Conservation (phyloP, 1,140 invertebrate species). For the Maniola jurtina region DNA sequence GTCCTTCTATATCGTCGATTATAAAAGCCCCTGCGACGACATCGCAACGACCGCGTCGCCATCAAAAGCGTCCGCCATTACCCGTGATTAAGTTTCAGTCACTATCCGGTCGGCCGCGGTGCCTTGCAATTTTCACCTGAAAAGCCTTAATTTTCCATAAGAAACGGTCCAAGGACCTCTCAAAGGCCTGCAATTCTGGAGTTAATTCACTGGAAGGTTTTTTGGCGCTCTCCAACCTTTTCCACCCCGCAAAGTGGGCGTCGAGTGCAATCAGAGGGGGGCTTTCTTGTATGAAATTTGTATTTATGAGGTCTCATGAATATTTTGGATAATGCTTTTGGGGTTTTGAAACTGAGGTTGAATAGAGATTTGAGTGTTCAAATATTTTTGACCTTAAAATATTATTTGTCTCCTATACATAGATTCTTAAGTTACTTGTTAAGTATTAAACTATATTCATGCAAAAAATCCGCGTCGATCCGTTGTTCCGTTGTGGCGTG, state of each 20-base stretch:
- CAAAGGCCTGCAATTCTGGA: constrained; percentile 42
- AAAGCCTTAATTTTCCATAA: constrained; percentile 62
- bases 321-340: background rate
- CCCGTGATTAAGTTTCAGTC: constrained; percentile 55
- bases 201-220: constrained; percentile 45
- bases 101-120: constrained; percentile 43
- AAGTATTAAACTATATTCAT: too few species aligned
- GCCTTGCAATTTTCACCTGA: constrained; percentile 60
- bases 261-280: constrained; percentile 17
- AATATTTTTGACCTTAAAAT: too few species aligned
- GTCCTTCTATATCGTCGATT: too few species aligned
- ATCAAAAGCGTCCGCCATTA: constrained; percentile 38
- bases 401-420: too few species aligned
- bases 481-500: too few species aligned
- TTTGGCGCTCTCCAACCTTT: constrained; percentile 27
- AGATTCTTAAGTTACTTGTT: too few species aligned
- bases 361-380: background rate
- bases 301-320: constrained; percentile 11
- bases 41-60: constrained; percentile 20
- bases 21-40: background rate
- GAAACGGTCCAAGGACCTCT: constrained; percentile 42
- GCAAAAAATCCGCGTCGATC: too few species aligned
- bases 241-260: constrained; percentile 6
- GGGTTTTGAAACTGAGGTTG: background rate
- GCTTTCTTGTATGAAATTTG: constrained; percentile 14